A percentile compares a stretch with the other conserved stretches of the same genome.
These are phyloP conservation scores for Scaptomyza parva DNA, from an alignment of 2,888 invertebrate genomes.

Conservation along the genomic window DNA sequence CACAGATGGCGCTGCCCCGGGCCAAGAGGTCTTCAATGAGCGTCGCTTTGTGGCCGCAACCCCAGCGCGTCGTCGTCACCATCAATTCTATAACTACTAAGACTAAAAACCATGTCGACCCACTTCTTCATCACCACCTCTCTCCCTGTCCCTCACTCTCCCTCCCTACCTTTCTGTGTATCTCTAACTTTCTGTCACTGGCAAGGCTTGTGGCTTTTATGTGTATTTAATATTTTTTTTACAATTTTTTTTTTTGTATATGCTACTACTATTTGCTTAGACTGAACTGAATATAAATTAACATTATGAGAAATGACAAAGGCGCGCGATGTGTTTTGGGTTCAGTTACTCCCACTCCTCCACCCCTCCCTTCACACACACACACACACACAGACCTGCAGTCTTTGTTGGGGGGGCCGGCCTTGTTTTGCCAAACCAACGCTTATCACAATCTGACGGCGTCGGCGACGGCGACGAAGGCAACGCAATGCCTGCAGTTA, in stretches of 20 bases:
- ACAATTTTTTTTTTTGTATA: slow-evolving; percentile 54
- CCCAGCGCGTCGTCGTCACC: slow-evolving; percentile 66
- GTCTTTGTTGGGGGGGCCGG: slow-evolving; percentile 11
- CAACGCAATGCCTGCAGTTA: slow-evolving; percentile 59
- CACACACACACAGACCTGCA: not conserved
- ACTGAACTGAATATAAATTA: slow-evolving; percentile 80
- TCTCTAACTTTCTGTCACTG: slow-evolving; percentile 31
- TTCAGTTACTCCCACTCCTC: slow-evolving; percentile 25
- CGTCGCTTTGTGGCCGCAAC: slow-evolving; percentile 74
- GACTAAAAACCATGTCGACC: not conserved
- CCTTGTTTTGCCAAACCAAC: slow-evolving; percentile 27
- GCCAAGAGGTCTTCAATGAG: slow-evolving; percentile 52
- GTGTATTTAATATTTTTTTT: slow-evolving; percentile 39
- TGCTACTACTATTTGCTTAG: slow-evolving; percentile 68
- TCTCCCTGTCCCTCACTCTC: not conserved
- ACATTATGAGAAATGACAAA: slow-evolving; percentile 79
- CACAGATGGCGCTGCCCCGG: slow-evolving; percentile 62
- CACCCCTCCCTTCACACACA: not conserved
- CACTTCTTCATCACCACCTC: not conserved
- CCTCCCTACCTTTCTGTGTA: slow-evolving; percentile 3
- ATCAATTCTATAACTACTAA: slow-evolving; percentile 50
- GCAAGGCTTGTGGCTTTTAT: slow-evolving; percentile 53
- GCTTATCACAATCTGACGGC: slow-evolving; percentile 58
- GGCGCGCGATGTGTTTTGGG: slow-evolving; percentile 63
- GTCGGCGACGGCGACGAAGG: slow-evolving; percentile 22